Evolutionary conservation across 2,888 invertebrate genomes (phyloP), one percentile per base, ranked within the genome.

Genomic region (Cremastobaeus sp.): DNA sequence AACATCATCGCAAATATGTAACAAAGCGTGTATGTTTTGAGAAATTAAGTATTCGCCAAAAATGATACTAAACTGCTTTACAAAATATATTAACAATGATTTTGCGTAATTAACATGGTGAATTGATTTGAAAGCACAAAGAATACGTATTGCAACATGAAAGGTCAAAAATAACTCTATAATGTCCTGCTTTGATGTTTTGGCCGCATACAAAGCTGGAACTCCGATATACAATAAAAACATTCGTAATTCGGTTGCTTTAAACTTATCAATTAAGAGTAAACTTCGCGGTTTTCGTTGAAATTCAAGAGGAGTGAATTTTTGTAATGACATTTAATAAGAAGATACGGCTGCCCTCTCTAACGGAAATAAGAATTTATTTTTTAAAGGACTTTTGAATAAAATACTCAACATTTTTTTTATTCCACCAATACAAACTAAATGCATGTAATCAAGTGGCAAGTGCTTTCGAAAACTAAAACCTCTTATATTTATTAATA

Each of bases 211-310:
- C 0, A 59, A 6, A 3, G 45, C 39, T 6, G 47, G 1, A 14
- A 59, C 20, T 17, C 65, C 37, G 12, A 35, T 47, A 20, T 69
- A 74, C 6, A 74, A 11, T 3, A 71, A 28, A 62, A 74, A 71
- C 21, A 70, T 25, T n/a, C 74, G 30, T 1, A 15, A 32, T 41
- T 62, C 50, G 0, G 74, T 74, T 30, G 70, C 74, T 35, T 71
- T 74, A 60, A 64, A 74, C 1, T 52, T 39, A 37, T 37, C 28
- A 6, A 37, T 0, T 25, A 50, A 18, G 21, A 57, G 12, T 2
- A 65, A 12, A 30, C 28, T 18, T 11, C 64, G 48, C 12, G 57
- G 50, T 20, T 47, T 68, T 9, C 59, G 28, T 5, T 34, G 39
- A 52, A 69, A 74, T 32, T 74, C 74, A 0, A 5, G 3, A n/a